Conservation (phyloP, 2,888 invertebrate species). For the Eledone cirrhosa region DNA sequence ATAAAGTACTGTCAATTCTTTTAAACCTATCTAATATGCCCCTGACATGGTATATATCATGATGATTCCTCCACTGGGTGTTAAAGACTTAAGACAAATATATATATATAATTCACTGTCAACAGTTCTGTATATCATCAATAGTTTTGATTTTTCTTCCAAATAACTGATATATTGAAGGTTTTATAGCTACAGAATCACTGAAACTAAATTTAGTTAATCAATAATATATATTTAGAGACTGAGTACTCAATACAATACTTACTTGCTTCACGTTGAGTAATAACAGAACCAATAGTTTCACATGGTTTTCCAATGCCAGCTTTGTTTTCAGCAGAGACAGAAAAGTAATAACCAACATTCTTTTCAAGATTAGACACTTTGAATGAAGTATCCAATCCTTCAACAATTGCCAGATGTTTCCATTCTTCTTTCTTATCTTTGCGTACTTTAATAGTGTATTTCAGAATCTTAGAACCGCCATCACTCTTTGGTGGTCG, state of each 20-base stretch:
- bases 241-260: not conserved
- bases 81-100: too few species aligned
- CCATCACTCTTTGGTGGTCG: slow-evolving; percentile 47
- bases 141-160: too few species aligned
- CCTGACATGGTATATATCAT: too few species aligned
- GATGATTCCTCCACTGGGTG: too few species aligned
- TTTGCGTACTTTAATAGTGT: slow-evolving; percentile 43
- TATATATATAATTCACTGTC: too few species aligned
- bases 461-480: slow-evolving; percentile 50
- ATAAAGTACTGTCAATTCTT: too few species aligned
- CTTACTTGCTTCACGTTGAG: slow-evolving; percentile 23
- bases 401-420: slow-evolving; percentile 89
- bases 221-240: too few species aligned
- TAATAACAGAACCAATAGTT: slow-evolving; percentile 39
- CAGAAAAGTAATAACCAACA: slow-evolving; percentile 64
- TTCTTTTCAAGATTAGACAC: slow-evolving; percentile 62
- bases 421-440: slow-evolving; percentile 69
- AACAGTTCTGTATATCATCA: too few species aligned
- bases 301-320: slow-evolving; percentile 62
- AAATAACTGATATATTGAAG: too few species aligned
- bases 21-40: too few species aligned
- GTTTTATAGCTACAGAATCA: too few species aligned
- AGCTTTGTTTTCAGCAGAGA: slow-evolving; percentile 65
- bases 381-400: slow-evolving; percentile 58
- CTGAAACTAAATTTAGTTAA: too few species aligned